Evolutionary conservation across 1,140 invertebrate species (phyloP).

Genomic region (Lutraria rhynchaena): DNA sequence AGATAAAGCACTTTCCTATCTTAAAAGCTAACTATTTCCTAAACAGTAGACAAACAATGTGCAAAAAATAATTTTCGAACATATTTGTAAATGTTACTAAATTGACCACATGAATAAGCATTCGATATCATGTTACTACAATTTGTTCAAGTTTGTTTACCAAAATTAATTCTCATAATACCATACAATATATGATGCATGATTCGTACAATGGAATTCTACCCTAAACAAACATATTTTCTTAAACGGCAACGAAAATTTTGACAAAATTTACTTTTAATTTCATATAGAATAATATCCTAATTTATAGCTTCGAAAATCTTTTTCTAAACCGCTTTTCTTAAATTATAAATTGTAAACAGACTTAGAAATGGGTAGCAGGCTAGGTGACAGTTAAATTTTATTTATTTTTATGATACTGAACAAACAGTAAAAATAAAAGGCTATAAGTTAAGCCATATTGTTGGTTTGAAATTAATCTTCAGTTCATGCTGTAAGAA

Average conservation of each 20-base stretch:
- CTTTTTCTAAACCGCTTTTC: slow-evolving; percentile 32
- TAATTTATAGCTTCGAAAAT: slow-evolving; percentile 27
- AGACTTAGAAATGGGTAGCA: background rate
- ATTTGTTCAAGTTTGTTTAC: slow-evolving; percentile 29
- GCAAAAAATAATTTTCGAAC: background rate
- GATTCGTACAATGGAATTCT: slow-evolving; percentile 9
- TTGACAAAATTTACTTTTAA: slow-evolving; percentile 60
- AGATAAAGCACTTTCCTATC: too few species aligned
- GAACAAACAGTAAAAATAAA: background rate
- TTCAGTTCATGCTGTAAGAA: background rate
- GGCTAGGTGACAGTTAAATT: background rate
- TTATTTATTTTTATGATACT: slow-evolving; percentile 55
- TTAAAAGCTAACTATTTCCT: too few species aligned
- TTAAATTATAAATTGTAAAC: slow-evolving; percentile 57
- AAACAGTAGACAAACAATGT: background rate
- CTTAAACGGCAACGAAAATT: slow-evolving; percentile 32
- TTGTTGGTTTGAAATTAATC: background rate
- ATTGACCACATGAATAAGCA: background rate
- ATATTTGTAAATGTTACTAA: background rate
- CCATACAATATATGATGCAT: slow-evolving; percentile 32
- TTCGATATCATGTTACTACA: slow-evolving; percentile 4
- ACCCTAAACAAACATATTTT: slow-evolving; percentile 40
- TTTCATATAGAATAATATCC: slow-evolving; percentile 55
- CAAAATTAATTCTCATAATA: slow-evolving; percentile 37
- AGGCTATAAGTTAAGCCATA: background rate